Conservation (phyloP, 2,888 invertebrate species). For the Calameuta filiformis region DNA sequence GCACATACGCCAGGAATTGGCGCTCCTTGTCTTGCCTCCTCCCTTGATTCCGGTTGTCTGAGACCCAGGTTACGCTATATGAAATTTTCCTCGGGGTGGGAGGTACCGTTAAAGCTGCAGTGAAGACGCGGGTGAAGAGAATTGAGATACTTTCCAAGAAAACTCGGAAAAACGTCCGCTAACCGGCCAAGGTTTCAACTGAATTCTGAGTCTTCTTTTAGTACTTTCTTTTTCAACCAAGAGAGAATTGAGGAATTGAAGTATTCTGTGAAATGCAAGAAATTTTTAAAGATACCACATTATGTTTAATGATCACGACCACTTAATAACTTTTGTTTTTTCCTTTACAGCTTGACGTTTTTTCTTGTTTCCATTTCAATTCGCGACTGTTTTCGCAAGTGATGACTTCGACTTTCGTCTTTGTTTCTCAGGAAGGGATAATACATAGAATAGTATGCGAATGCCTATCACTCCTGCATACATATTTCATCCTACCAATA, state of each 20-base stretch:
- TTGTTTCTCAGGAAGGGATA: neutral
- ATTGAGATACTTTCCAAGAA: neutral
- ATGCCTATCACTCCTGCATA: neutral
- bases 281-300: conserved; percentile 17
- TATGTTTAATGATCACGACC: conserved; percentile 15
- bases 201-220: neutral
- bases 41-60: neutral
- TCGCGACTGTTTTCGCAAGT: neutral
- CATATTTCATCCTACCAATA: neutral
- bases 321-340: conserved; percentile 20
- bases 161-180: neutral
- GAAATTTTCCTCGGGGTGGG: neutral
- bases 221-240: neutral
- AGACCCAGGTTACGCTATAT: neutral
- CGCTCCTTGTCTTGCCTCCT: neutral
- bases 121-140: neutral
- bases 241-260: neutral
- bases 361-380: neutral
- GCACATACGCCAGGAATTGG: neutral
- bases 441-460: neutral
- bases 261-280: conserved; percentile 6
- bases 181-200: neutral
- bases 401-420: neutral
- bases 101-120: neutral
- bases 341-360: neutral